These are phyloP conservation scores for Rhizoglyphus robini DNA, from an alignment of 1,140 invertebrate species.

Conservation along the genomic window DNA sequence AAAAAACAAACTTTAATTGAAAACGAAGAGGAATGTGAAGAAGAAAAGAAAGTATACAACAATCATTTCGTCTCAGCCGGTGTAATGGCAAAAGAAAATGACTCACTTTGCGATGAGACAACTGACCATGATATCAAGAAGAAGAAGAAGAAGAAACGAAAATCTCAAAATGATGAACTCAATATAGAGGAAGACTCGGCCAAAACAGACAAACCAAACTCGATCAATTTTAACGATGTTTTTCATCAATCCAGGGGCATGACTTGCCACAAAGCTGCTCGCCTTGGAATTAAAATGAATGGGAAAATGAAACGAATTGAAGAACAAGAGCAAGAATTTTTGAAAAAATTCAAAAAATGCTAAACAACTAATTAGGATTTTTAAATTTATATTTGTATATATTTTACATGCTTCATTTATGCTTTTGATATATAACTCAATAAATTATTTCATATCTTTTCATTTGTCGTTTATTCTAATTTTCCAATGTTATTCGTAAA, in stretches of 20 bases:
- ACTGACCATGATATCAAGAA: background rate
- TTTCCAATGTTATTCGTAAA: no score
- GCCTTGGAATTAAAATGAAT: conserved; percentile 17
- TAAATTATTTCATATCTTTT: background rate
- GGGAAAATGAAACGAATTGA: conserved; percentile 17
- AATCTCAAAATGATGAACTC: background rate
- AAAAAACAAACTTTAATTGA: background rate
- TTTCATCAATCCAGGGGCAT: background rate
- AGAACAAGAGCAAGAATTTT: conserved; percentile 18
- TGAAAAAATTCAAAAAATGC: conserved; percentile 18
- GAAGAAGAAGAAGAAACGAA: conserved; percentile 15
- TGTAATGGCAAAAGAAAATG: background rate
- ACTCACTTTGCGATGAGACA: background rate
- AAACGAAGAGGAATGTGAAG: background rate
- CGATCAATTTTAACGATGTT: conserved; percentile 18
- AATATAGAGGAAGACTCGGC: background rate
- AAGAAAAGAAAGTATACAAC: conserved; percentile 6
- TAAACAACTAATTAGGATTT: background rate
- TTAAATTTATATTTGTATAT: background rate
- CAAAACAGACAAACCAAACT: background rate
- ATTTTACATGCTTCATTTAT: background rate
- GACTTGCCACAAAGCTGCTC: conserved; percentile 18
- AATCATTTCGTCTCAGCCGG: background rate
- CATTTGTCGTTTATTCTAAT: no score
- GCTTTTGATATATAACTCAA: background rate